Conservation (phyloP, 2,888 invertebrate species). For the Hydropsyche betteni region DNA sequence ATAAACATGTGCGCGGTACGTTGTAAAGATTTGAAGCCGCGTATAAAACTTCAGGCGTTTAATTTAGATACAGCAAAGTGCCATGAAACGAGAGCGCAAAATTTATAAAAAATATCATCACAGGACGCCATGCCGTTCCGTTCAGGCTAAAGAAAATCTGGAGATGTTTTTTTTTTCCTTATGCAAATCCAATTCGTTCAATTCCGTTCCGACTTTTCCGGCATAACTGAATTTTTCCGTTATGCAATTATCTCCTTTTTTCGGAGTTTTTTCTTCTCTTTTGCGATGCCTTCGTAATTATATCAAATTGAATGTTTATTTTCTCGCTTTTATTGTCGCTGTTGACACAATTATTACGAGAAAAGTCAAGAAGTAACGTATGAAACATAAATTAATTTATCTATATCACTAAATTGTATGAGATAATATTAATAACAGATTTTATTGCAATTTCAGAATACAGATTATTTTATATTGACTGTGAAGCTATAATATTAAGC, state of each 20-base stretch:
- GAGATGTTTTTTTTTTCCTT: constrained; percentile 8
- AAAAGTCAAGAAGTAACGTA: no score
- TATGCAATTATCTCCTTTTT: constrained; percentile 12
- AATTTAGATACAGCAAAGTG: not conserved
- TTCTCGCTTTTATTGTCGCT: not conserved
- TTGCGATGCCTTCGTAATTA: no score
- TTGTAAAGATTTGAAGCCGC: constrained; percentile 5
- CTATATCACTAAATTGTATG: no score
- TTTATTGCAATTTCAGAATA: no score
- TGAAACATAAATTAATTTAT: no score
- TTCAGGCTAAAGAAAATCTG: not conserved
- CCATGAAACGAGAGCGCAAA: no score
- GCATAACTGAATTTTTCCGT: constrained; percentile 23
- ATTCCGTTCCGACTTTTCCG: constrained; percentile 6
- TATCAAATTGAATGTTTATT: constrained; percentile 3
- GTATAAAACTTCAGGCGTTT: constrained; percentile 8
- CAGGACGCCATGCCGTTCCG: not conserved
- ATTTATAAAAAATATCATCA: not conserved
- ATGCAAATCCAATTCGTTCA: constrained; percentile 26
- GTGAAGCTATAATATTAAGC: no score
- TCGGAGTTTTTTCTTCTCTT: not conserved
- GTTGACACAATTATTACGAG: no score
- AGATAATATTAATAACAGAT: no score
- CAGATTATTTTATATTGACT: no score
- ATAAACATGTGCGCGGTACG: constrained; percentile 17